Base-by-base conservation (phyloP, 53 echinoderm and acorn worm genomes). In the Paracentrotus lividus region DNA sequence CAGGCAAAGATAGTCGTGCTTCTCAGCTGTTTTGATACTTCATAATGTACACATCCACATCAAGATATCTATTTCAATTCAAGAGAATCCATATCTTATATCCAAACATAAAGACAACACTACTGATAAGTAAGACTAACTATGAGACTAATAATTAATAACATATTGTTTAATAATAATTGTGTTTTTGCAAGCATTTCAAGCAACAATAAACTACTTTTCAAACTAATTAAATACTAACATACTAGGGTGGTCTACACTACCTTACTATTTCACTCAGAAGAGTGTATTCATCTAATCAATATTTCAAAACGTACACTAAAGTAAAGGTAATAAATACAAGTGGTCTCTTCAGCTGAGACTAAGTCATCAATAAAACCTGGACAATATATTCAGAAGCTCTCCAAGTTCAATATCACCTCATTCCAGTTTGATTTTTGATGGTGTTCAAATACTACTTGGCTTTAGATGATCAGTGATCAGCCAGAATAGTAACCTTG, bases 361-460 rank as follows among this genome's bases (percentile, higher is more conserved):
- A 81, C 81, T 81, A 81, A 8, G 27, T 0, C 26, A 47, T 47
- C 12, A 9, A 24, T 13, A n/a, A 47, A 10, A 44, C 18, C 81
- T 16, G 13, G 10, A 40, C 24, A 81, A 33, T 81, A 76, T 40
- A 45, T 81, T 81, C 47, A 81, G 81, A 81, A 86, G 56, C 38
- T 38, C 33, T 23, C 18, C 33, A 86, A 86, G 36, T 86, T 86
- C 86, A 86, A 36, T 36, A 34, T 56, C 54, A 55, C 34, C 86
- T 56, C 56, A 56, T 36, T 31, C 56, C 31, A 38, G 36, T 38
- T 9, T 56, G 56, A 34, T 86, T 55, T 86, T 86, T 86, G 86
- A 86, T 86, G 56, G 20, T 56, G 56, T 57, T 86, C 86, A 86
- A 86, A 86, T 86, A 56, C 33, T 53, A 38, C 86, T 86, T 86